Evolutionary conservation across 2,113 vertebrate species (phyloP), one percentile per base, ranked within the genome.

Genomic region (Sinocyclocheilus anshuiensis): DNA sequence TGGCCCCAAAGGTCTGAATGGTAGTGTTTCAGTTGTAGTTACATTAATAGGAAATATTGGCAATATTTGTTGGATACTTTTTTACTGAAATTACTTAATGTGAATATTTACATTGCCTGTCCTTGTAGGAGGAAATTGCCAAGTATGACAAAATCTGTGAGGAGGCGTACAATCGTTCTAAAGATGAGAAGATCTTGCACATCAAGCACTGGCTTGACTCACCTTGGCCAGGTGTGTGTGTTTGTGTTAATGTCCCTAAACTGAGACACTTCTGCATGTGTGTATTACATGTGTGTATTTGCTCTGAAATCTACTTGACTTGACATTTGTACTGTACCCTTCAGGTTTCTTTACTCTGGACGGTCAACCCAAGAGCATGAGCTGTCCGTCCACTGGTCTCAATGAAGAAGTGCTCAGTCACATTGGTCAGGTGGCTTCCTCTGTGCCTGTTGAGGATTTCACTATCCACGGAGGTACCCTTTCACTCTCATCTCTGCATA

Each of bases 161-260:
- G 91, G 97, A 99, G 69, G 97, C 98, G 0, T 96, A 95, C 0
- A 65, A 94, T 8, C 95, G 95, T 80, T 98, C 98, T 88, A 98
- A 99, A 92, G 97, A 99, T 15, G 96, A 99, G 90, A 99, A 98
- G 90, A 98, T 99, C 87, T 89, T 98, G 77, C 97, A 99, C 90
- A 97, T 97, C 91, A 99, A 99, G 89, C 97, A 99, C 94, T 99
- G 98, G 98, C 94, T 99, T 45, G 97, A 99, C 88, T 99, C 98
- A 0, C 97, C 98, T 0, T 99, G 98, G 97, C 97, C 97, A 1
- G 96, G 98, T 99, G 24, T 48, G 45, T 24, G 42, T 75, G 72
- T 75, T 12, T 48, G 39, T 48, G 42, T 48, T 48, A 0, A 15
- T 48, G 39, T 74, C 33, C 4, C 3, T 1, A 71, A 36, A 72